Conservation (phyloP, 2,888 invertebrate species). For the Drosophila planitibia region DNA sequence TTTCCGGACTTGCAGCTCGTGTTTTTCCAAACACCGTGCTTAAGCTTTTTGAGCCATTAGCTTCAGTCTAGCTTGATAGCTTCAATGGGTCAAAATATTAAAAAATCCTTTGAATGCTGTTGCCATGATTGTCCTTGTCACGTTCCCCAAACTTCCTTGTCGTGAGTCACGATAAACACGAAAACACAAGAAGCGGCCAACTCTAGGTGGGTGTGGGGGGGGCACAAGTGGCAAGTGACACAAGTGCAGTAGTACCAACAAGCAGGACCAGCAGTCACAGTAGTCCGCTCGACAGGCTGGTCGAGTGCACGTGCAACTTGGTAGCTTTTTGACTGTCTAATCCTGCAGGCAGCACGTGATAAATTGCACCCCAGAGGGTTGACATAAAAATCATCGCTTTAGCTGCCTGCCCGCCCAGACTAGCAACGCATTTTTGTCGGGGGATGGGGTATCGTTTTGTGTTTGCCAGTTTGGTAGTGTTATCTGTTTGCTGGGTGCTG, state of each 20-base stretch:
- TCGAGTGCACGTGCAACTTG: slow-evolving; percentile 59
- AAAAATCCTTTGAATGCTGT: not conserved
- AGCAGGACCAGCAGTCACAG: not conserved
- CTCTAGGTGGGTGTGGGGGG: not conserved
- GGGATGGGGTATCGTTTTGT: not conserved
- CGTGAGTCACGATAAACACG: not conserved
- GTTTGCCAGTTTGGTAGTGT: slow-evolving; percentile 21
- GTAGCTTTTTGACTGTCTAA: slow-evolving; percentile 84
- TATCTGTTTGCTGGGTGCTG: slow-evolving; percentile 30
- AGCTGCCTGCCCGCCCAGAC: slow-evolving; percentile 1
- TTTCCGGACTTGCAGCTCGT: not conserved
- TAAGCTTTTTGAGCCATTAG: no score
- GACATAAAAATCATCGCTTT: slow-evolving; percentile 76
- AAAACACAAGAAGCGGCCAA: not conserved
- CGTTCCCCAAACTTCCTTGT: not conserved
- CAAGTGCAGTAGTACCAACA: slow-evolving; percentile 17
- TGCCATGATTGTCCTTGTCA: not conserved
- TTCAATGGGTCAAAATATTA: not conserved
- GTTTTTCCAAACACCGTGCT: no score
- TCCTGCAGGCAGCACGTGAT: slow-evolving; percentile 82
- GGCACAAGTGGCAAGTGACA: not conserved
- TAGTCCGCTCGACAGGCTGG: not conserved
- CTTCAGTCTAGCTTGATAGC: not conserved
- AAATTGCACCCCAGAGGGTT: slow-evolving; percentile 85
- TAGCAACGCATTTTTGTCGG: not conserved